Percentiles rank a stretch among this genome's conserved stretches.
These are phyloP conservation scores for Triplophysa dalaica DNA, from an alignment of 2,113 vertebrate species.

Conservation along the genomic window DNA sequence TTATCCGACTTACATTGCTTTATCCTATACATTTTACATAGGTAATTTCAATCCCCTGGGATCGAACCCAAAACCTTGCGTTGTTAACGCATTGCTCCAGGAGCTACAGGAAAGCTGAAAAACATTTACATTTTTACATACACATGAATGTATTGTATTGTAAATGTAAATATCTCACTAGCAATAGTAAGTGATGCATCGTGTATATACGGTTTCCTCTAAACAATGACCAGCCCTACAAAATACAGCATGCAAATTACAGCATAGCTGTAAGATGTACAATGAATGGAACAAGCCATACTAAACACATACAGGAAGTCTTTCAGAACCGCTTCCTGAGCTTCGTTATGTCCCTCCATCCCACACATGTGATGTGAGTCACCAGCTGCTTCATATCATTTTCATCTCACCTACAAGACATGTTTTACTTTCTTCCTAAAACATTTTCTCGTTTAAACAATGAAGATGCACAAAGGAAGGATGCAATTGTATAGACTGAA, in stretches of 20 bases:
- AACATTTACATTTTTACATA: too few species aligned
- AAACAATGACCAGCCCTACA: constrained; percentile 66
- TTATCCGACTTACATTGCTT: too few species aligned
- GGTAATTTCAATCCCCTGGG: too few species aligned
- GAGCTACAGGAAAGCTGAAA: too few species aligned
- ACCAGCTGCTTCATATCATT: neutral
- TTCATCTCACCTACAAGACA: constrained; percentile 77
- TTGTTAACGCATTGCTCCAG: too few species aligned
- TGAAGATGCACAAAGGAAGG: constrained; percentile 52
- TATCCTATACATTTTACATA: too few species aligned
- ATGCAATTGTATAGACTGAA: neutral
- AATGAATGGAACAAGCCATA: too few species aligned
- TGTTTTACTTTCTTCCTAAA: constrained; percentile 67
- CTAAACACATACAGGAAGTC: constrained; percentile 30
- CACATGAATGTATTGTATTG: too few species aligned
- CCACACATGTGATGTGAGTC: neutral
- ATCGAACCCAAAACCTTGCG: too few species aligned
- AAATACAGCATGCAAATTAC: constrained; percentile 83
- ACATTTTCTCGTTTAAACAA: constrained; percentile 82
- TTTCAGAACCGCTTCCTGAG: constrained; percentile 44
- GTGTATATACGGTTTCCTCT: constrained; percentile 57
- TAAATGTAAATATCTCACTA: too few species aligned
- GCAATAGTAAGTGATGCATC: too few species aligned
- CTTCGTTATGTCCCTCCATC: constrained; percentile 1
- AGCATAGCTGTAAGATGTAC: too few species aligned